Conservation (phyloP, 2,888 invertebrate genomes). For the Seladonia tumulorum region DNA sequence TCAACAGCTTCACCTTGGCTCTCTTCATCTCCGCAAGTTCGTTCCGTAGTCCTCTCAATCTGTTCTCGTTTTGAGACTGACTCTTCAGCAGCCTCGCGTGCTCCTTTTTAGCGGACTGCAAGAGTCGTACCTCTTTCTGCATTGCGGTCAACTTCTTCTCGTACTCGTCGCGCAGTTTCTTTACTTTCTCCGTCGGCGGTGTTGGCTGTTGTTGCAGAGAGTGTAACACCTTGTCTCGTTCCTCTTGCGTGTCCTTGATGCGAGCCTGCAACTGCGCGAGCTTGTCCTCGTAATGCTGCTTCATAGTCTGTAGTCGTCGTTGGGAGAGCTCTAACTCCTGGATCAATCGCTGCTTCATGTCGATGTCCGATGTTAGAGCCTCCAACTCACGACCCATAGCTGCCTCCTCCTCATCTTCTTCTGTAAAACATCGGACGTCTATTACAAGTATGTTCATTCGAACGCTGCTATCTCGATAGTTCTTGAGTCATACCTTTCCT, state of each 20-base stretch:
- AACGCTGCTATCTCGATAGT: background rate
- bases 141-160: slow-evolving; percentile 93
- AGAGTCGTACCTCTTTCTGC: slow-evolving; percentile 93
- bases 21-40: slow-evolving; percentile 94
- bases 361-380: slow-evolving; percentile 96
- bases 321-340: slow-evolving; percentile 97
- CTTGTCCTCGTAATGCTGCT: slow-evolving; percentile 96
- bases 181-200: slow-evolving; percentile 89
- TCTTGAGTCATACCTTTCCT: slow-evolving; percentile 85
- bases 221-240: slow-evolving; percentile 94
- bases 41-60: slow-evolving; percentile 89
- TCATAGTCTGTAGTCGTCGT: slow-evolving; percentile 92
- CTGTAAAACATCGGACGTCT: slow-evolving; percentile 68
- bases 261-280: slow-evolving; percentile 92
- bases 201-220: slow-evolving; percentile 85
- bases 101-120: slow-evolving; percentile 95
- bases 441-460: background rate
- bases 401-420: slow-evolving; percentile 85
- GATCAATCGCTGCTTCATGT: slow-evolving; percentile 96
- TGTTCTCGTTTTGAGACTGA: slow-evolving; percentile 91
- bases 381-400: slow-evolving; percentile 93
- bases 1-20: slow-evolving; percentile 94
- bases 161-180: slow-evolving; percentile 94
- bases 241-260: slow-evolving; percentile 95
- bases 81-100: slow-evolving; percentile 93